Evolutionary conservation across 2,888 invertebrate species (phyloP).

Genomic region (Lagria hirta): DNA sequence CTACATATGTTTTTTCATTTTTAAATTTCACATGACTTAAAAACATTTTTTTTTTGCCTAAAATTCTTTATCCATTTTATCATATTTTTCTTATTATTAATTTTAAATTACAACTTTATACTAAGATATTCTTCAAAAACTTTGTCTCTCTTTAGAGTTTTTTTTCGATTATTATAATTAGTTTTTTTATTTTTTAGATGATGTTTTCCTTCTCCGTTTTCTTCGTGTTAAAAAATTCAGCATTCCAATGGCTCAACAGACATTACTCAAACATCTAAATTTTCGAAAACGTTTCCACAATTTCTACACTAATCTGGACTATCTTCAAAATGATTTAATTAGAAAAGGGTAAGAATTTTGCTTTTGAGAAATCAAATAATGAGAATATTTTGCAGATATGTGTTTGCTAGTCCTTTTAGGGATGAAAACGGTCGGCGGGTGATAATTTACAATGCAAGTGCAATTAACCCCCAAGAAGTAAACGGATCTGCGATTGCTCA

Average conservation of each 20-base stretch:
- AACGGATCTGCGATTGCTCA: slow-evolving; percentile 71
- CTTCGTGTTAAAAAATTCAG: slow-evolving; percentile 77
- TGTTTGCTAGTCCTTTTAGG: slow-evolving; percentile 72
- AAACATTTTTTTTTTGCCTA: too few species aligned
- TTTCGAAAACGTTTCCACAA: slow-evolving; percentile 69
- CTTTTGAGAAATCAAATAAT: too few species aligned
- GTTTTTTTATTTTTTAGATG: slow-evolving; percentile 58
- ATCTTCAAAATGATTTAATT: slow-evolving; percentile 65
- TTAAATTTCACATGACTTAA: too few species aligned
- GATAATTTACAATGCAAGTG: slow-evolving; percentile 58
- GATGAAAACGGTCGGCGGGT: slow-evolving; percentile 74
- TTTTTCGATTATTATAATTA: slow-evolving; percentile 28
- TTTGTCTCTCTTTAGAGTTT: too few species aligned
- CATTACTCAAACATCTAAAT: slow-evolving; percentile 75
- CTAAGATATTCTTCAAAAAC: too few species aligned
- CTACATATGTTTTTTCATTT: too few species aligned
- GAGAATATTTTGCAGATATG: slow-evolving; percentile 62
- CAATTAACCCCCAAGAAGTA: slow-evolving; percentile 68
- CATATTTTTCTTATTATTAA: slow-evolving; percentile 2
- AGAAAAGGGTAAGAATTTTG: slow-evolving; percentile 60
- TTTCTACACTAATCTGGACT: slow-evolving; percentile 66
- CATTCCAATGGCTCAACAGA: slow-evolving; percentile 76
- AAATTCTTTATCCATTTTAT: too few species aligned
- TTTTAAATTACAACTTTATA: too few species aligned
- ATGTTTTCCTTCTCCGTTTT: slow-evolving; percentile 72